A percentile compares a stretch with the other conserved stretches of the same genome.
Conservation (phyloP, 2,113 vertebrate genomes). For the Melanocharis versteri region DNA sequence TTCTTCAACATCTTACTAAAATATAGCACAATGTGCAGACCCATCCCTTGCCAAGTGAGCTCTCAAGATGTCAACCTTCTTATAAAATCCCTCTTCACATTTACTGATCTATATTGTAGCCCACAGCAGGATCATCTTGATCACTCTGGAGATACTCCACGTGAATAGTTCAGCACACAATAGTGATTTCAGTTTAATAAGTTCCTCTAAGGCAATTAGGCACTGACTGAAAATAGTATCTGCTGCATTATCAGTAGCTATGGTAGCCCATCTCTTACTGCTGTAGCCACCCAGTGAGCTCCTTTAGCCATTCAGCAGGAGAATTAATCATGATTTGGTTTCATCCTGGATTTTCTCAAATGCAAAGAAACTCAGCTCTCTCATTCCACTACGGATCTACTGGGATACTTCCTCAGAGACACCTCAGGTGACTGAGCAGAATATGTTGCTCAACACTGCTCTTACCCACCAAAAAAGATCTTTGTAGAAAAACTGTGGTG, state of each 20-base stretch:
- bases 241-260: constrained; percentile 5
- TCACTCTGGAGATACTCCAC: constrained; percentile 15
- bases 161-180: not conserved
- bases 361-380: not conserved
- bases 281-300: not conserved
- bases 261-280: not conserved
- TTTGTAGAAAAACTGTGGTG: not conserved
- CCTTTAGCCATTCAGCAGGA: not conserved
- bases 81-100: constrained; percentile 1
- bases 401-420: not conserved
- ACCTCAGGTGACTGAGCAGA: not conserved
- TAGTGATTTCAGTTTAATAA: constrained; percentile 12
- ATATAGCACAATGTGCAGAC: not conserved
- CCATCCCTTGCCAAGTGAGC: not conserved
- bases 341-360: not conserved
- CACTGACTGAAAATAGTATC: constrained; percentile 3
- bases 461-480: not conserved
- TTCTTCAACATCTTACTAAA: constrained; percentile 39
- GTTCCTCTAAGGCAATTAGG: constrained; percentile 36
- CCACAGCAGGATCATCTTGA: constrained; percentile 29
- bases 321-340: not conserved
- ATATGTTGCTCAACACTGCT: not conserved
- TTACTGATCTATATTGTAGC: not conserved
- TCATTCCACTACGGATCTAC: not conserved
- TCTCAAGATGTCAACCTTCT: not conserved